These are phyloP conservation scores for Vireo altiloquus DNA, from an alignment of 2,113 vertebrate genomes.

Conservation along the genomic window DNA sequence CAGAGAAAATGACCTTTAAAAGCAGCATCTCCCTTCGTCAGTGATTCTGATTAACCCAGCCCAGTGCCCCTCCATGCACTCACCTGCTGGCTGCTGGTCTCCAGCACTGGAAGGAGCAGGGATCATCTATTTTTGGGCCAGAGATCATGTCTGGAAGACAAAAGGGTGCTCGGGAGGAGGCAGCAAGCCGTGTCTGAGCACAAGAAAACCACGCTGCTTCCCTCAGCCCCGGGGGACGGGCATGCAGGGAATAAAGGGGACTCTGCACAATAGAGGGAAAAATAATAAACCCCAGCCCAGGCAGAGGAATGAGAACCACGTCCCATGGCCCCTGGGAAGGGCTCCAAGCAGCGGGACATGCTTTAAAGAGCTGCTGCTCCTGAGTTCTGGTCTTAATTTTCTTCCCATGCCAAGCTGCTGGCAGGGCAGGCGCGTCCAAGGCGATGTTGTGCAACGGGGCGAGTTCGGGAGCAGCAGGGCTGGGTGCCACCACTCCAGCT, in stretches of 20 bases:
- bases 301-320: constrained; percentile 46
- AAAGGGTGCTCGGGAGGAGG: not conserved
- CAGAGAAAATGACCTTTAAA: not conserved
- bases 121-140: not conserved
- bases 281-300: constrained; percentile 38
- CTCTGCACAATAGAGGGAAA: constrained; percentile 42
- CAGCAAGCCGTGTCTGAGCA: not conserved
- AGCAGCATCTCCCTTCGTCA: not conserved
- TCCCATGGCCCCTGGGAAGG: not conserved
- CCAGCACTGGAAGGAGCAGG: not conserved
- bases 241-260: constrained; percentile 29
- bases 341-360: not conserved
- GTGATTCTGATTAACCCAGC: not conserved
- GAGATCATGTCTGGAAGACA: not conserved
- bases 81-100: not conserved
- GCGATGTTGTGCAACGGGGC: rapidly evolving
- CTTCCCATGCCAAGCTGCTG: not conserved
- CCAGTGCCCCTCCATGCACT: rapidly evolving
- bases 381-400: constrained; percentile 32
- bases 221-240: not conserved
- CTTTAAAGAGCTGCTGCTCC: constrained; percentile 32
- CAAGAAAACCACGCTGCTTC: not conserved
- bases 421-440: rapidly evolving
- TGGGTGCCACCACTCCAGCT: not conserved
- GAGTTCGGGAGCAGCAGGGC: not conserved